These are phyloP conservation scores for Chloroceryle amazona DNA, from an alignment of 2,797 vertebrate genomes.

Conservation along the genomic window DNA sequence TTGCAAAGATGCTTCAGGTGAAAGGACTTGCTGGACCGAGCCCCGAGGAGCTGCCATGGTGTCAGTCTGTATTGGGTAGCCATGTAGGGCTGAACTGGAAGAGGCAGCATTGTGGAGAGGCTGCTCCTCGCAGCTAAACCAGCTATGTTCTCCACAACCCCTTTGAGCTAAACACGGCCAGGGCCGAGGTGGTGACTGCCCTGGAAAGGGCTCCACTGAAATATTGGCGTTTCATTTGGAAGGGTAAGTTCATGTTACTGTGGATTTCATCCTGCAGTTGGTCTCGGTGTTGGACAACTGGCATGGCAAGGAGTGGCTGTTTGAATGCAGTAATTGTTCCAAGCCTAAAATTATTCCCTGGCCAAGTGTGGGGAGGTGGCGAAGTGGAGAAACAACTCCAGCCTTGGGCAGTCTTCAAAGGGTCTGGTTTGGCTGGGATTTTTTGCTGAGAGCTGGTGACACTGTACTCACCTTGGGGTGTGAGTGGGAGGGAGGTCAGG, in stretches of 20 bases:
- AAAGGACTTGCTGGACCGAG: background rate
- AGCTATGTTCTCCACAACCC: background rate
- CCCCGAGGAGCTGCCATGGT: background rate
- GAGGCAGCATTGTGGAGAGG: too few relatives aligned
- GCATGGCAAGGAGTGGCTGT: background rate
- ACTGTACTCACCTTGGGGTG: fast-evolving
- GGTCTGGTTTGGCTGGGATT: background rate
- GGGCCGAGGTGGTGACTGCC: background rate
- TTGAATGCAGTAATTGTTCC: background rate
- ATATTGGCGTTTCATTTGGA: background rate
- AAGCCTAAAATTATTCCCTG: background rate
- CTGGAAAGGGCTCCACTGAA: background rate
- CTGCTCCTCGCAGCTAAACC: too few relatives aligned
- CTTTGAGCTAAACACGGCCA: background rate
- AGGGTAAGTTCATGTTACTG: background rate
- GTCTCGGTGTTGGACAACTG: background rate
- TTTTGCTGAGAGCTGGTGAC: background rate
- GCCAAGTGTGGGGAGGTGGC: background rate
- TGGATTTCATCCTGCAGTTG: background rate
- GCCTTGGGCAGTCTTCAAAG: background rate
- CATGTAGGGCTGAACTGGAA: background rate
- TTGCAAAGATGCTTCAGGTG: background rate
- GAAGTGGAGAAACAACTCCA: background rate
- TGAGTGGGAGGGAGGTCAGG: background rate
- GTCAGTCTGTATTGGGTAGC: background rate